These are phyloP conservation scores for Cyprinella venusta DNA, from an alignment of 2,797 vertebrate species.

Conservation along the genomic window DNA sequence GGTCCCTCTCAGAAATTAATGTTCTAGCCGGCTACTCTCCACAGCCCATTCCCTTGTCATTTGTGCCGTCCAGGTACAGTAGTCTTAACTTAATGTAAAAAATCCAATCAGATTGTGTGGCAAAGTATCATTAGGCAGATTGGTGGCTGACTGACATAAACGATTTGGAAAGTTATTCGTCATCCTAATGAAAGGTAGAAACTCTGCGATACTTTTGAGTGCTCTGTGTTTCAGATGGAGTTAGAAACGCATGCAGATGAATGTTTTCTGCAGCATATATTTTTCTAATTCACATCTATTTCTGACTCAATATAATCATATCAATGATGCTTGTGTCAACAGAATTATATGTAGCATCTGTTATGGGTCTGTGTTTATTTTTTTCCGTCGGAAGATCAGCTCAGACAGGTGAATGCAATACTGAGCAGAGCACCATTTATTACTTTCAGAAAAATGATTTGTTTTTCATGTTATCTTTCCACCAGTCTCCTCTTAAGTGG, in stretches of 20 bases:
- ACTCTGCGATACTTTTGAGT: conserved; percentile 42
- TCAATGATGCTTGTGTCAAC: conserved; percentile 28
- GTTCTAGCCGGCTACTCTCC: conserved; percentile 58
- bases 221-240: conserved; percentile 31
- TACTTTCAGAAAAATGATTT: conserved; percentile 14
- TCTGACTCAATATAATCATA: conserved; percentile 36
- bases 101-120: conserved; percentile 64
- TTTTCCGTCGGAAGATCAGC: background rate
- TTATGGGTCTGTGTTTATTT: conserved; percentile 16
- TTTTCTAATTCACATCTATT: conserved; percentile 19
- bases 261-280: conserved; percentile 26
- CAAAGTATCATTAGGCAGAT: conserved; percentile 62
- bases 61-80: conserved; percentile 66
- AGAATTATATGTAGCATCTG: conserved; percentile 36
- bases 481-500: background rate
- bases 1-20: conserved; percentile 69
- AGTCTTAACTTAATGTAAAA: conserved; percentile 68
- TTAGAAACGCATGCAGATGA: conserved; percentile 46
- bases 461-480: conserved; percentile 15
- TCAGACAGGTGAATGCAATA: conserved; percentile 30
- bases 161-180: conserved; percentile 63
- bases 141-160: conserved; percentile 59
- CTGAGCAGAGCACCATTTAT: background rate
- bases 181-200: conserved; percentile 61
- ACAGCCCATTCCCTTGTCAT: conserved; percentile 64